A percentile compares a stretch with the other conserved stretches of the same genome.
phyloP scores from a whole-genome alignment of 2,888 invertebrate species.

The Drosophila algonquin region DNA sequence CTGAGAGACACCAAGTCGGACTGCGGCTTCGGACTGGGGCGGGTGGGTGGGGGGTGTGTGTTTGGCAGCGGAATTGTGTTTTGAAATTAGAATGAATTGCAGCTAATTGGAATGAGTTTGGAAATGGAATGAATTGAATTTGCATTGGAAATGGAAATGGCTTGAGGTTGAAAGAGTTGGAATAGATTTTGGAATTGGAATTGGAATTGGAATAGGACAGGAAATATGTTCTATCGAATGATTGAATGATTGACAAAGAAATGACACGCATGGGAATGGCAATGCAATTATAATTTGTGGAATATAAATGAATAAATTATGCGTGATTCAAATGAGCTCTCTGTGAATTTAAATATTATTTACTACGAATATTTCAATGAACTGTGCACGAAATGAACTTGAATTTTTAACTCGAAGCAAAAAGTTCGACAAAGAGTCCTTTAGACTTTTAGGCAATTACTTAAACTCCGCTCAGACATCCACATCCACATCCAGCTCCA shows the following conservation, averaged over 20 bases:
- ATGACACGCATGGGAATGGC: background rate
- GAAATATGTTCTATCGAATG: background rate
- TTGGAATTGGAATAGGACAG: background rate
- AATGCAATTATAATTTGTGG: background rate
- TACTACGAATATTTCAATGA: background rate
- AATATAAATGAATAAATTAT: background rate
- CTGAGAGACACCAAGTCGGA: no score
- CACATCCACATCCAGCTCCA: background rate
- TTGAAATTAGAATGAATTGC: conserved; percentile 12
- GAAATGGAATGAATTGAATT: background rate
- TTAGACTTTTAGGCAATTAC: conserved; percentile 3
- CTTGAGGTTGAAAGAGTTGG: background rate
- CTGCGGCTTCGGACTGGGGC: background rate
- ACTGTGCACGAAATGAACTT: background rate
- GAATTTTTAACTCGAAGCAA: conserved; percentile 2
- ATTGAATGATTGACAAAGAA: background rate
- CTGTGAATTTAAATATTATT: background rate
- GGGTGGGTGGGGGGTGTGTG: conserved; percentile 2
- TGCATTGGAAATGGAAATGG: background rate
- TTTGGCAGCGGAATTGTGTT: background rate
- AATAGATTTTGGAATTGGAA: background rate
- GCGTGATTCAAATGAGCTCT: background rate
- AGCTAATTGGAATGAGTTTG: conserved; percentile 3
- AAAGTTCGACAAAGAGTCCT: no score
- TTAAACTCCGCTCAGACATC: background rate